A percentile compares a stretch with the other conserved stretches of the same genome.
Conservation (phyloP, 23 tunicate genomes). For the Aplidium turbinatum region DNA sequence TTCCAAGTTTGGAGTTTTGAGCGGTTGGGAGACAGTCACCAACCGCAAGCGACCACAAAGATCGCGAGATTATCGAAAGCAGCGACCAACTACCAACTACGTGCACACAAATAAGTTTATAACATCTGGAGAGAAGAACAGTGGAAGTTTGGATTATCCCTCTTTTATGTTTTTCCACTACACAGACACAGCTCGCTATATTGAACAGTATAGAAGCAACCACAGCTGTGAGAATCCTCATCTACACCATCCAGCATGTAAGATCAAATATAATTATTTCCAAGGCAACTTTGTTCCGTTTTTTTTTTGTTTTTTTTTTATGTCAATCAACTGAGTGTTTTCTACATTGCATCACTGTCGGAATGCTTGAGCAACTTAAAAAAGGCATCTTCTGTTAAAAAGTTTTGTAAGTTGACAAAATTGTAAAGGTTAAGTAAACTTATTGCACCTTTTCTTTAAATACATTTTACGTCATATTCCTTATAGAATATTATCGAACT, state of each 20-base stretch:
- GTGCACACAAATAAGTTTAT: background rate
- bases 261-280: no score
- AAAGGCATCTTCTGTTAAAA: no score
- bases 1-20: background rate
- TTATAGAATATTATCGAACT: no score
- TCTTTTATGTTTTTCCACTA: constrained; percentile 68
- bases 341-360: no score
- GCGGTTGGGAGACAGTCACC: constrained; percentile 30
- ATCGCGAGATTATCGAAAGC: constrained; percentile 10
- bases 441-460: no score
- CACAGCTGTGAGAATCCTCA: constrained; percentile 31
- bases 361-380: no score
- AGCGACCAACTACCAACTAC: background rate
- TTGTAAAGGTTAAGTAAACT: no score
- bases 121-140: background rate
- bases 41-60: constrained; percentile 11
- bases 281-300: no score
- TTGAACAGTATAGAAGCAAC: constrained; percentile 59
- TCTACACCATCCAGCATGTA: constrained; percentile 12
- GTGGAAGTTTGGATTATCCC: background rate
- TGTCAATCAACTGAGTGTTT: no score
- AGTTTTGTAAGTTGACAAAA: no score
- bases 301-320: no score
- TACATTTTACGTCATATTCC: no score
- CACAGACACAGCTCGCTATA: constrained; percentile 62